phyloP scores from a whole-genome alignment of 1,140 invertebrate genomes.

The Centruroides vittatus region DNA sequence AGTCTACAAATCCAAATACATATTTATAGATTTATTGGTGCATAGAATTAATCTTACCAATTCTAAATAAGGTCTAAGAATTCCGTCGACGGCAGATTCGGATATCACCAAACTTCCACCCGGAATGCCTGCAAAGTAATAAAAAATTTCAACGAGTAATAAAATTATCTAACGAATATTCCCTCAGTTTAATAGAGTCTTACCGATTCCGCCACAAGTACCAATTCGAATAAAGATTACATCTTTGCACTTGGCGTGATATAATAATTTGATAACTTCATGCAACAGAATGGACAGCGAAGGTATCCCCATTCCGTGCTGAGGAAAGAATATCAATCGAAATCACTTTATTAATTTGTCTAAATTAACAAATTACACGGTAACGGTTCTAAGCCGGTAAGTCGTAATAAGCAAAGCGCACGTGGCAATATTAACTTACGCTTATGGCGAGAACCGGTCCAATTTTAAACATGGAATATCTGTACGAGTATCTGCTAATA shows the following conservation, averaged over 20 bases:
- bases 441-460: conserved; percentile 78
- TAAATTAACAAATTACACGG: no score
- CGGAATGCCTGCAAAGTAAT: conserved; percentile 4
- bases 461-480: conserved; percentile 88
- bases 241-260: conserved; percentile 72
- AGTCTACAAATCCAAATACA: no score
- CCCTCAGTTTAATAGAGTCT: neutral
- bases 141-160: neutral
- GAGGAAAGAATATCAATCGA: conserved; percentile 11
- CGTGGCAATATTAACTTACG: conserved; percentile 44
- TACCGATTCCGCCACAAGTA: conserved; percentile 81
- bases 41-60: conserved; percentile 32
- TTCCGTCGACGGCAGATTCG: conserved; percentile 68
- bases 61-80: conserved; percentile 51
- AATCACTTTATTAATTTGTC: no score
- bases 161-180: neutral
- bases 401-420: no score
- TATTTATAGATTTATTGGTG: no score
- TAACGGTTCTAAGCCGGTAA: no score
- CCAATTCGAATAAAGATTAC: conserved; percentile 84
- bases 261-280: conserved; percentile 85
- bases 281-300: conserved; percentile 82
- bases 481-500: conserved; percentile 76
- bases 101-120: conserved; percentile 71
- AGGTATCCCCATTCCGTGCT: conserved; percentile 90